Evolutionary conservation across 2,113 vertebrate genomes (phyloP), one percentile per base, ranked within the genome.

Genomic region (Ptilonorhynchus violaceus): DNA sequence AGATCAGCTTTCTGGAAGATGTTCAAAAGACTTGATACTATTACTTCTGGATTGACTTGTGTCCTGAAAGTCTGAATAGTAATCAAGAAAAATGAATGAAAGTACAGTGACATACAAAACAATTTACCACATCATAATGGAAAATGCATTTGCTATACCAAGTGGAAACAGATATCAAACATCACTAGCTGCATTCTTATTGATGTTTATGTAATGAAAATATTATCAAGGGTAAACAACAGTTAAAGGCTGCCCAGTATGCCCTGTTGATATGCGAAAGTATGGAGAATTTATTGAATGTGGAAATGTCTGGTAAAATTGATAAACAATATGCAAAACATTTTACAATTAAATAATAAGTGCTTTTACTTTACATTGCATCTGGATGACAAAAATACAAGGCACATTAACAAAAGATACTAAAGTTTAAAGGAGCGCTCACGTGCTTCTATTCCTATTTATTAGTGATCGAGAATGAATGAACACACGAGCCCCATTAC

Each of bases 1-100:
- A 98, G 92, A 63, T 99, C 98, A 53, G 88, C 97, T 96, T 97
- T 98, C 80, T 97, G 96, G 89, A 99, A 98, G 88, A 99, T 97
- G 17, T 95, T 95, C 89, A 99, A 94, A 72, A 99, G 97, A 97
- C 93, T 96, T 9, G 97, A 97, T 66, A 98, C 89, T 1, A 94
- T 90, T 33, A 97, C 97, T 93, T 99, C 99, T 27, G 96, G 89
- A 89, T 97, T 98, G 56, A 99, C 79, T 37, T 92, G 95, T 7
- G 98, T 91, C 20, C 97, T 60, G 74, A 98, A 96, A 87, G 94
- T 85, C 99, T 99, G 97, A 37, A 84, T 16, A 60, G 8, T 19
- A 82, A 93, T 31, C 7, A 91, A 67, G 30, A 50, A 58, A 89
- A 78, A 78, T 7, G 27, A 89, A 88, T 55, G 4, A 63, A 85